Evolutionary conservation across 2,113 vertebrate species (phyloP).

Genomic region (Mustela lutreola): DNA sequence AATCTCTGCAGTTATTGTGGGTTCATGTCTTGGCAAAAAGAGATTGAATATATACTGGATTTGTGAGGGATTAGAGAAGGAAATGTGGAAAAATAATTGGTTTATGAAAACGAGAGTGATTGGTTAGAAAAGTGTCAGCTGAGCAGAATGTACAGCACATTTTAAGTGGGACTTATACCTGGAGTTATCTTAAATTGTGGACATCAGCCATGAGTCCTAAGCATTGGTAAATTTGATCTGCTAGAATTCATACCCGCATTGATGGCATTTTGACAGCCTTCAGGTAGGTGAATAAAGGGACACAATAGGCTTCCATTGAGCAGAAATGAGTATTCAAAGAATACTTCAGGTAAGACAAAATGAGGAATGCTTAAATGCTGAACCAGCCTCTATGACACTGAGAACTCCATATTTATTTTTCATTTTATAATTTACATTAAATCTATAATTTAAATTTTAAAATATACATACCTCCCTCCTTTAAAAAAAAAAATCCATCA

Average conservation of each 20-base stretch:
- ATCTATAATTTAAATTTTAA: neutral
- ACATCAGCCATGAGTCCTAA: neutral
- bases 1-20: neutral
- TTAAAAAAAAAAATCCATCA: neutral
- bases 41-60: neutral
- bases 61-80: neutral
- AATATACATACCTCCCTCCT: neutral
- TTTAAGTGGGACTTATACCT: neutral
- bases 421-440: too few relatives aligned
- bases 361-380: neutral
- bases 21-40: neutral
- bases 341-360: neutral
- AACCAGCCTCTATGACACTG: neutral
- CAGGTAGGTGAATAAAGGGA: neutral
- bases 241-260: neutral
- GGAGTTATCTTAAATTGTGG: neutral
- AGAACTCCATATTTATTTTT: neutral
- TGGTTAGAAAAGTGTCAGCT: neutral
- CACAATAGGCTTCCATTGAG: neutral
- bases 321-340: neutral
- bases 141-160: neutral
- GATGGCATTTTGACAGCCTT: neutral
- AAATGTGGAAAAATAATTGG: neutral
- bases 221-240: neutral
- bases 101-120: neutral